Conservation (phyloP, 2,113 vertebrate genomes). For the Malurus alboscapulatus region DNA sequence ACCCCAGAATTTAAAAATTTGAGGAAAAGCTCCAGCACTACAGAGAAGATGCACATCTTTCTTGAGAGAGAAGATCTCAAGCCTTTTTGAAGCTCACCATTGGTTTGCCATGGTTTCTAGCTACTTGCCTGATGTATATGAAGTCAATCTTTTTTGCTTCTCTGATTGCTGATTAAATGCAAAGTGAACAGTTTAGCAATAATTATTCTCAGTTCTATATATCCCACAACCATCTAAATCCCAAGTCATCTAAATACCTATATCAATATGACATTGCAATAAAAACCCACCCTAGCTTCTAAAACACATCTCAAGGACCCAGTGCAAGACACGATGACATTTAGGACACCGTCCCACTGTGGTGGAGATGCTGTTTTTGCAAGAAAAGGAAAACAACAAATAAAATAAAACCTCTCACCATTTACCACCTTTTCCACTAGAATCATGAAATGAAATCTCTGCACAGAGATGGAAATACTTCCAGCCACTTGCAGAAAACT, state of each 20-base stretch:
- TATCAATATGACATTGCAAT: neutral
- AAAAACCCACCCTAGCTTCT: neutral
- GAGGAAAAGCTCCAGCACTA: neutral
- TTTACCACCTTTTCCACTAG: neutral
- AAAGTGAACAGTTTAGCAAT: neutral
- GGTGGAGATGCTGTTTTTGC: neutral
- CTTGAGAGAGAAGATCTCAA: neutral
- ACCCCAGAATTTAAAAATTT: neutral
- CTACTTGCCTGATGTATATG: neutral
- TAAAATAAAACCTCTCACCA: neutral
- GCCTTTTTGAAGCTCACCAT: neutral
- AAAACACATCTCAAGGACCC: neutral
- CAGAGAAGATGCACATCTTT: neutral
- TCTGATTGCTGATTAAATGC: neutral
- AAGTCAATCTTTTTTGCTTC: neutral
- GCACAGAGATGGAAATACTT: neutral
- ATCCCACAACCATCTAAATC: neutral
- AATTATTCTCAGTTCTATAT: neutral
- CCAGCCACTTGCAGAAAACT: neutral
- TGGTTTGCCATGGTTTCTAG: neutral
- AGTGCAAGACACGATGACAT: accelerated
- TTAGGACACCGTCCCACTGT: neutral
- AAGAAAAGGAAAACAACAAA: neutral
- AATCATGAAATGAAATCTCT: neutral
- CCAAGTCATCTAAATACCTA: neutral